Base-by-base conservation (phyloP, 2,797 vertebrate species). In the Anguilla obscura region DNA sequence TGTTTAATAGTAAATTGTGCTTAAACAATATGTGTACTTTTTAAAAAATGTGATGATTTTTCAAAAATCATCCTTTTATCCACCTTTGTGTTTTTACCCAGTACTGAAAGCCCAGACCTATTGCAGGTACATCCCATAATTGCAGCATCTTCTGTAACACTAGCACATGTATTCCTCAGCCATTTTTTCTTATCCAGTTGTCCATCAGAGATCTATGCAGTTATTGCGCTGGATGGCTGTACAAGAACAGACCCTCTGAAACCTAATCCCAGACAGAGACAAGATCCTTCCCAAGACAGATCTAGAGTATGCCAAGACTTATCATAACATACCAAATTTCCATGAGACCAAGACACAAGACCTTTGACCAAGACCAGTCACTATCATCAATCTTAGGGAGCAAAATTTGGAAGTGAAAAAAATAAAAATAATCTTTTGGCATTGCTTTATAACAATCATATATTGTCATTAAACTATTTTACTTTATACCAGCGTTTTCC, bases 41-140 rank as follows among this genome's bases (percentile, higher is more conserved):
- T 63, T 48, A 48, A 86, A 86, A 85, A 56, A 63, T 66, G 56
- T 63, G 60, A 36, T 66, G 58, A 86, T 56, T 48, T 69, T 71
- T 69, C 12, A 71, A 86, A 50, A 86, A 33, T 69, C 58, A 86
- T 60, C 52, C 66, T 24, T 36, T 86, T 63, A 58, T 8, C 56
- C 12, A 14, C 56, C 14, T 58, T 18, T 58, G 16, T 58, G 12
- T 58, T 58, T 58, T 58, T 58, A 58, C 56, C 56, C 24, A 66
- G 21, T 24, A 66, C 21, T n/a, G 4, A 66, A 66, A n/a, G 2
- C 21, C 63, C 63, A 66, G 21, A n/a, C 63, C 3, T 66, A 24
- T 66, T 66, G 63, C 5, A 66, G 24, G 63, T 21, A 21, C 24
- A 21, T 66, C 21, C 7, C 63, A 66, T 66, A 21, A 66, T 66